Base-by-base conservation (phyloP, 2,113 vertebrate species). In the Furnarius figulus region DNA sequence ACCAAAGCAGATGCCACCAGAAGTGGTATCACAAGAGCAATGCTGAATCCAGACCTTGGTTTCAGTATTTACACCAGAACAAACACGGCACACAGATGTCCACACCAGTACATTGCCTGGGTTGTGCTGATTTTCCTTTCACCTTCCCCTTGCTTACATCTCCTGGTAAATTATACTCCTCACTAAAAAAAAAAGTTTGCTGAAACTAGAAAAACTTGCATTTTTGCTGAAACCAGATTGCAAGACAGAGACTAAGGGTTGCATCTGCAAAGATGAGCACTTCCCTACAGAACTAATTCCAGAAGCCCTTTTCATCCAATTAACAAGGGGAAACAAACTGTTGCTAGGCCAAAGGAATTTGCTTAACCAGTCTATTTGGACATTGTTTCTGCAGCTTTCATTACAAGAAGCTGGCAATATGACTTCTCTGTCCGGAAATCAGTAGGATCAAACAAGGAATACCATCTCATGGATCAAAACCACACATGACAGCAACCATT, bases 231-330 rank as follows among this genome's bases (percentile, higher is more conserved):
- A 94, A 85, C 30, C 63, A 82, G 44, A 74, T 1, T 27, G 23
- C n/a, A 22, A 40, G 7, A 71, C 47, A 50, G 52, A 81, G 40
- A 77, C 12, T 10, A 39, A 47, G 42, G 7, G 40, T 46, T 55
- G 18, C 52, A 49, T 67, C 73, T 91, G 87, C 47, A 74, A 71
- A 55, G 49, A 75, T 37, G 52, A 85, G 49, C 16, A 58, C 35
- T 89, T 89, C 77, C 71, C 58, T 33, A n/a, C 44, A 91, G 73
- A 94, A 89, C 52, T 28, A 33, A 81, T 72, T 94, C 81, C 93
- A 94, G 89, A 61, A 91, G 67, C 74, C 73, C n/a, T 71, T 82
- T 89, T 76, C 53, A 82, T 53, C 40, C 81, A 66, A 73, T 91
- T 91, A 91, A 70, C 5, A 0, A 50, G 78, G 75, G 25, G 49